Evolutionary conservation across 2,113 vertebrate genomes (phyloP).

Genomic region (Anarrhichthys ocellatus): DNA sequence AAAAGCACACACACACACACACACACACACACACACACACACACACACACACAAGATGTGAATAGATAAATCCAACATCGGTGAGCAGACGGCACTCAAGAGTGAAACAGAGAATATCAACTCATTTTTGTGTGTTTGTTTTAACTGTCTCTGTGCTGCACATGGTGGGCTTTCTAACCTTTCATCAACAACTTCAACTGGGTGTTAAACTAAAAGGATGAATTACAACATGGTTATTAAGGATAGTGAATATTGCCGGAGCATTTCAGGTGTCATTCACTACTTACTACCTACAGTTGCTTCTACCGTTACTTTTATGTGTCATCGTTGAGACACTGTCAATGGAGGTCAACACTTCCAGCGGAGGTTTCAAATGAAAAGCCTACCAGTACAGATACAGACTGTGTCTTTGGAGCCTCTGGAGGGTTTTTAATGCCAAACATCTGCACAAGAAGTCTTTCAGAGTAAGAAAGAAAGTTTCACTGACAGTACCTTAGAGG

Average conservation of each 20-base stretch:
- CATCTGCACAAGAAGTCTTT: no score
- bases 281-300: not conserved
- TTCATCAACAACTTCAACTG: not conserved
- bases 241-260: not conserved
- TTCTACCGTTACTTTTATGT: not conserved
- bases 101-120: constrained; percentile 4
- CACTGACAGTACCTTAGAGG: no score
- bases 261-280: not conserved
- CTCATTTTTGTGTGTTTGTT: not conserved
- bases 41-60: constrained; percentile 19
- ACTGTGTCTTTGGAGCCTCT: no score
- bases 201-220: not conserved
- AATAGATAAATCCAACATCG: constrained; percentile 2
- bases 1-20: not conserved
- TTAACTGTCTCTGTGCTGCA: not conserved
- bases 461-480: no score
- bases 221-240: not conserved
- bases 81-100: constrained; percentile 9
- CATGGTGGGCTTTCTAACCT: not conserved
- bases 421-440: not conserved
- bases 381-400: no score
- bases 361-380: not conserved
- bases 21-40: not conserved
- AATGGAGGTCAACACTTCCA: not conserved
- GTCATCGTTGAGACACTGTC: not conserved